Conservation (phyloP, 2,888 invertebrate species). For the Zelleria hepariella region DNA sequence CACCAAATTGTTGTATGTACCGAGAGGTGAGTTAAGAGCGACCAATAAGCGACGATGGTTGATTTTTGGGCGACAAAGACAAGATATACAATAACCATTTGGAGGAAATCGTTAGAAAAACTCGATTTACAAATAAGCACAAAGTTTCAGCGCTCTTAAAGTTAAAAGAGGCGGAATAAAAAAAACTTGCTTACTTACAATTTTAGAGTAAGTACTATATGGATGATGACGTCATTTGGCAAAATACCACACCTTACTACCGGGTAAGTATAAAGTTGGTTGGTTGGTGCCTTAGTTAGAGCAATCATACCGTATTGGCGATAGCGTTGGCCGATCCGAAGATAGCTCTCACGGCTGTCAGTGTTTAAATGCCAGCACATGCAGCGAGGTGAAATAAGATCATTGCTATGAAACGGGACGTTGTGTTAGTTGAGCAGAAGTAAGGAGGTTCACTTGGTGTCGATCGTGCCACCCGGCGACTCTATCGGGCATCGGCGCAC, state of each 20-base stretch:
- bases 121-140: too few species aligned
- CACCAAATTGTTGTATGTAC: conserved; percentile 26
- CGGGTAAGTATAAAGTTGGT: too few species aligned
- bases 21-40: not conserved
- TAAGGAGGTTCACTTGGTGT: conserved; percentile 40
- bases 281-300: not conserved
- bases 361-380: not conserved
- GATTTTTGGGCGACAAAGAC: too few species aligned
- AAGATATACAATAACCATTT: too few species aligned
- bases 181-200: too few species aligned
- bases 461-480: conserved; percentile 53
- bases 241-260: too few species aligned
- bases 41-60: too few species aligned
- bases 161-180: too few species aligned
- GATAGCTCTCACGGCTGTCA: conserved; percentile 1
- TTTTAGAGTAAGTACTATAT: too few species aligned
- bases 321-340: not conserved
- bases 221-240: too few species aligned
- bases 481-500: conserved; percentile 56
- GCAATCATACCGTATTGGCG: not conserved
- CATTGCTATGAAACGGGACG: conserved; percentile 20
- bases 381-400: not conserved
- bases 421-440: conserved; percentile 31
- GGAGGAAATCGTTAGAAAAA: too few species aligned
- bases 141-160: too few species aligned